Conservation (phyloP, 2,888 invertebrate species). For the Tetramorium bicarinatum region DNA sequence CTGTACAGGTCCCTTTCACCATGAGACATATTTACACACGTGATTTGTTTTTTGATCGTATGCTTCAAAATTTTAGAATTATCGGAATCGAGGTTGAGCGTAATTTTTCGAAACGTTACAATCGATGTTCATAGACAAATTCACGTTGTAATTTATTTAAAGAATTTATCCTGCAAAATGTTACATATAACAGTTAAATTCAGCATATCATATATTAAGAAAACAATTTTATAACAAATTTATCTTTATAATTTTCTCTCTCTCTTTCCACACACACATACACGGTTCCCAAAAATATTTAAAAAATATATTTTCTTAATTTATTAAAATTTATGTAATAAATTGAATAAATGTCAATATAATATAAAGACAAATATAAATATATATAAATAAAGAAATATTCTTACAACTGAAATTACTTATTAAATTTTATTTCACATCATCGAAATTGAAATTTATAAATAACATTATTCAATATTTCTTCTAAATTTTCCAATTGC, state of each 20-base stretch:
- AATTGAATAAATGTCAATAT: background rate
- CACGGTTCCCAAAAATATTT: background rate
- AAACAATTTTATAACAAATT: background rate
- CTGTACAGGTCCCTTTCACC: background rate
- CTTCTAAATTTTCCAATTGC: slow-evolving; percentile 42
- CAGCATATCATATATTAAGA: background rate
- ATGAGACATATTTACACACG: slow-evolving; percentile 42
- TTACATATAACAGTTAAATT: background rate
- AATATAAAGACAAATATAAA: slow-evolving; percentile 20
- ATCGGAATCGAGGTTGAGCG: background rate
- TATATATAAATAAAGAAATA: slow-evolving; percentile 1
- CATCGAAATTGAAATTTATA: slow-evolving; percentile 10
- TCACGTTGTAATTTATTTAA: slow-evolving; percentile 15
- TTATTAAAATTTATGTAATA: slow-evolving; percentile 10
- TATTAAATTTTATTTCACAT: background rate
- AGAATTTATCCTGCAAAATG: slow-evolving; percentile 4
- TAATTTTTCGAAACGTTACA: slow-evolving; percentile 31
- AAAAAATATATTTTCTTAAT: background rate
- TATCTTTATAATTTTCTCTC: background rate
- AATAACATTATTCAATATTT: slow-evolving; percentile 1
- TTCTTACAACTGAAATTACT: background rate
- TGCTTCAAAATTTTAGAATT: slow-evolving; percentile 21
- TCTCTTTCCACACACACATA: background rate
- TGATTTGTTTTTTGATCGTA: slow-evolving; percentile 38
- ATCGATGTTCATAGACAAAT: background rate